Evolutionary conservation across 2,797 vertebrate genomes (phyloP), one percentile per base, ranked within the genome.

Genomic region (Macropodus opercularis): DNA sequence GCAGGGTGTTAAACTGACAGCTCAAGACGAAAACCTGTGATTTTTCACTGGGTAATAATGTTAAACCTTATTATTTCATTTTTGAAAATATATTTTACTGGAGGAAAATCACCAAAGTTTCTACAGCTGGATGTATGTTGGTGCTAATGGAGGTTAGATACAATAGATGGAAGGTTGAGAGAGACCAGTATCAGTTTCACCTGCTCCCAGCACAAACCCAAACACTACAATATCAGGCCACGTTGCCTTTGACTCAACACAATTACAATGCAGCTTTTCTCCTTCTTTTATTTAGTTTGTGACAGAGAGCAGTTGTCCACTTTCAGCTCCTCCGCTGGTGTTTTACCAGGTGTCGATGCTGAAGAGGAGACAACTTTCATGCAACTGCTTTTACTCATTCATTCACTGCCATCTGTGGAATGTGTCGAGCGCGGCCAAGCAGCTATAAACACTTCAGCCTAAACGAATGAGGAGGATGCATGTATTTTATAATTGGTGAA

Each of bases 401-500:
- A 27, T 11, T 46, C 9, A 3, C 8, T 10, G 24, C 18, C 17
- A 13, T 34, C 27, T 29, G 11, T 29, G 27, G 11, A 29, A 8
- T 29, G 27, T 10, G 27, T 29, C 3, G 4, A 41, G 15, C 21
- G 19, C 10, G 6, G 26, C n/a, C 3, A 6, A 47, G 43, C 4
- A 1, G 12, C 18, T 29, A 22, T 29, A 4, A 23, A 18, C 8
- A 19, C 3, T 17, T 8, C 23, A 29, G 15, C 8, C 12, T 17
- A 13, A 34, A 29, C 35, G 27, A 31, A 60, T 51, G 18, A 41
- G 26, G 24, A 41, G 19, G 22, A 46, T 13, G 0, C 3, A 54
- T 14, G 56, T 41, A 46, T 15, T 54, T 22, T 43, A 39, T 48
- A 57, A 42, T 42, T 31, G 6, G 15, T 35, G 10, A 47, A 52